Conservation (phyloP, 2,888 invertebrate species). For the Deilephila elpenor region DNA sequence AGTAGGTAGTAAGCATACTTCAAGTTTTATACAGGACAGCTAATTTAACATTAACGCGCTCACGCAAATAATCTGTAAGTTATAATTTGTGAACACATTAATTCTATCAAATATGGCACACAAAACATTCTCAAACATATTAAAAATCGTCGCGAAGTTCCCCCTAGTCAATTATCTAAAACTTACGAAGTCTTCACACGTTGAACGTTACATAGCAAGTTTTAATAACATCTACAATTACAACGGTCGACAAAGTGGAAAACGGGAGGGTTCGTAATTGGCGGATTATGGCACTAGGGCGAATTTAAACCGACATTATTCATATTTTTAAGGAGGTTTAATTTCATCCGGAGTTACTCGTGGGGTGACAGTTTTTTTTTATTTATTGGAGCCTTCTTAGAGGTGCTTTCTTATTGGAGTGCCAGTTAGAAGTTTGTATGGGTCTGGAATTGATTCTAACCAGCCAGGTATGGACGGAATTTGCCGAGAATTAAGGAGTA, state of each 20-base stretch:
- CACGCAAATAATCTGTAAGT: too few species aligned
- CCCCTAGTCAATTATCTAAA: neutral
- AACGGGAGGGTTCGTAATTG: constrained; percentile 72
- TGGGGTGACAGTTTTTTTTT: neutral
- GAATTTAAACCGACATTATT: neutral
- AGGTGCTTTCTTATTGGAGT: neutral
- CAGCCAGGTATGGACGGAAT: too few species aligned
- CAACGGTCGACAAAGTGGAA: constrained; percentile 72
- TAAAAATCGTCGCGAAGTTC: neutral
- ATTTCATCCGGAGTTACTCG: neutral
- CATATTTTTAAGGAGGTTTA: constrained; percentile 21
- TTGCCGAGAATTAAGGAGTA: too few species aligned
- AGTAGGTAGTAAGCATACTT: too few species aligned
- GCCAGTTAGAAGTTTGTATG: neutral
- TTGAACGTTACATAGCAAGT: constrained; percentile 52
- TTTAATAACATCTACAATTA: constrained; percentile 79
- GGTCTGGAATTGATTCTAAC: neutral
- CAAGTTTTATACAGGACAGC: too few species aligned
- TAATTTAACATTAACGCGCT: too few species aligned
- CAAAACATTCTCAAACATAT: too few species aligned
- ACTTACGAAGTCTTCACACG: constrained; percentile 3
- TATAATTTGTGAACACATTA: too few species aligned
- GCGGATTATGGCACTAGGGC: constrained; percentile 53
- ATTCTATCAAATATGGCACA: too few species aligned
- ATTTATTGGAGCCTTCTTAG: neutral